Base-by-base conservation (phyloP, 2,888 invertebrate genomes). In the Colletes collaris region DNA sequence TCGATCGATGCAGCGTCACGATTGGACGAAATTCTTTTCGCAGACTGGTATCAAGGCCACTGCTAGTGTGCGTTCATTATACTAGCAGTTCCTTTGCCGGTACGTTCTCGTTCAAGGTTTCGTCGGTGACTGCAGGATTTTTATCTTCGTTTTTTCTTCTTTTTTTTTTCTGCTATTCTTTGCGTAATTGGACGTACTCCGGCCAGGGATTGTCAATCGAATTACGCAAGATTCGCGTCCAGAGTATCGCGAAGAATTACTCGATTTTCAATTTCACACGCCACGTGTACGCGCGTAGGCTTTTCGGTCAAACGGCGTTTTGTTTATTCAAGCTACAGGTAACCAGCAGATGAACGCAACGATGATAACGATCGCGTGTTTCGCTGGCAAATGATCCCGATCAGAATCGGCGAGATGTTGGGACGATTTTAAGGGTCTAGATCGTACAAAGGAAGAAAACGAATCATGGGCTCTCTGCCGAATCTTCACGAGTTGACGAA, bases 391-490 rank as follows among this genome's bases (percentile, higher is more conserved):
- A 73, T 69, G 69, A 80, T 74, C 69, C 68, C 53, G 44, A 63
- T 10, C 58, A 68, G 65, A 56, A 67, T 66, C 65, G 19, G 46
- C 53, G 27, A 55, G 35, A 35, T 13, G 40, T 10, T 13, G 27
- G 76, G 53, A 8, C 44, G 60, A 37, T 10, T 49, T 5, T 75
- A 60, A 66, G 63, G 1, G n/a, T 19, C 19, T 11, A 19, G 37
- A 58, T 27, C 16, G 16, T 27, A n/a, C 40, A 37, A 35, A 11
- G 35, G 16, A 53, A 63, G 59, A 44, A 40, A 63, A 10, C n/a
- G 27, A 49, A 88, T 59, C 64, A 96, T 96, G 96, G 95, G 96
- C 69, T 95, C 95, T 87, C 90, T 96, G 88, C 96, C 96, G 83
- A 95, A 96, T 92, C 91, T 96, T 76, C 95, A 95, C 90, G 95